Evolutionary conservation across 2,797 vertebrate species (phyloP).

Genomic region (Champsocephalus gunnari): DNA sequence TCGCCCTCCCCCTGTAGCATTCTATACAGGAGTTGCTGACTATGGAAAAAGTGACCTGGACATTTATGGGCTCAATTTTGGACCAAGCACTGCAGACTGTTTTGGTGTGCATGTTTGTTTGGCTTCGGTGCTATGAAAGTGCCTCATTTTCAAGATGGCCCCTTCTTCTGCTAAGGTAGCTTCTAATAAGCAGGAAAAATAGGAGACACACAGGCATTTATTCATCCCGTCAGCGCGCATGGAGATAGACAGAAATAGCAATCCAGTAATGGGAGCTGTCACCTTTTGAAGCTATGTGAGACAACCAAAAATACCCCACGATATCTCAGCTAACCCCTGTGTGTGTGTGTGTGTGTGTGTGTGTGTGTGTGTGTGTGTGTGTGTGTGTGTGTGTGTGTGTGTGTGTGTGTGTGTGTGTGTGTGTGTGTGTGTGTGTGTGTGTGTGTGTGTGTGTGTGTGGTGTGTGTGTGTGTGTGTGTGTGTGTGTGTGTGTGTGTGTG

Average conservation of each 20-base stretch:
- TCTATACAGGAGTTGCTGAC: conserved; percentile 78
- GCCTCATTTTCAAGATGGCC: conserved; percentile 51
- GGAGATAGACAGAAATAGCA: conserved; percentile 27
- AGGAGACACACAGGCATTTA: neutral
- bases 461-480: no score
- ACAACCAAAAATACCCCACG: conserved; percentile 36
- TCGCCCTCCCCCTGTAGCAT: conserved; percentile 44
- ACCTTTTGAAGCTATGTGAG: conserved; percentile 34
- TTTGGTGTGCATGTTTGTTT: conserved; percentile 48
- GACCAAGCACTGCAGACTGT: conserved; percentile 63
- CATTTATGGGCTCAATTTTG: conserved; percentile 70
- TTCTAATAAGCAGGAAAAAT: conserved; percentile 36
- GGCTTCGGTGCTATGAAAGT: conserved; percentile 45
- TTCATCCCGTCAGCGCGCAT: conserved; percentile 3
- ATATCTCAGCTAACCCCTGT: conserved; percentile 23
- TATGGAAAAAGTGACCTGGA: conserved; percentile 80
- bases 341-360: no score
- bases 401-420: no score
- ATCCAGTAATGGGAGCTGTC: conserved; percentile 38
- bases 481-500: no score
- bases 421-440: no score
- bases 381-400: no score
- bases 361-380: no score
- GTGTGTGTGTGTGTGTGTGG: no score
- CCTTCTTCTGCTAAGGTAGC: conserved; percentile 26